Evolutionary conservation across 2,797 vertebrate genomes (phyloP).

Genomic region (Steatocranus sp.): DNA sequence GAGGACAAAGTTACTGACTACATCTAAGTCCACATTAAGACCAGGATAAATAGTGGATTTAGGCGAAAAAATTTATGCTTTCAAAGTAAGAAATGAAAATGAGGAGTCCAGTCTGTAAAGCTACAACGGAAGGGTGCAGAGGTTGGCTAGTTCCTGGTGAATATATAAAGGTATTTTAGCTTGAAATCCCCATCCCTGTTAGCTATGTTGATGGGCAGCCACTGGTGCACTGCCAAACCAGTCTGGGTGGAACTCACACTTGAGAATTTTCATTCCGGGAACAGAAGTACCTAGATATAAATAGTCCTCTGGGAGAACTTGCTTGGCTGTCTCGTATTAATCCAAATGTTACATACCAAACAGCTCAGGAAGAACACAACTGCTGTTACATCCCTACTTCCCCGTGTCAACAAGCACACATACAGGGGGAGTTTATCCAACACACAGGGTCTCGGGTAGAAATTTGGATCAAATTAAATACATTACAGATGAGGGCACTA

Average conservation of each 20-base stretch:
- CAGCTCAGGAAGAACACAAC: neutral
- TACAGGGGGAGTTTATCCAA: neutral
- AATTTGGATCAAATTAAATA: slow-evolving; percentile 12
- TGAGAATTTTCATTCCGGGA: neutral
- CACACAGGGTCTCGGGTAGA: neutral
- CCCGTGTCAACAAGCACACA: neutral
- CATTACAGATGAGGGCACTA: slow-evolving; percentile 1
- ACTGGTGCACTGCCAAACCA: neutral
- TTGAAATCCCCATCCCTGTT: too few relatives aligned
- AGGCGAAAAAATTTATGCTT: neutral
- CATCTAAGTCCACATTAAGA: neutral
- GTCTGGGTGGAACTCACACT: neutral
- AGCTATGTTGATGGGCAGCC: neutral
- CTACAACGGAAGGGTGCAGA: neutral
- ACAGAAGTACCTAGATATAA: neutral
- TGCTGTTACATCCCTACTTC: neutral
- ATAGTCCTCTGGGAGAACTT: neutral
- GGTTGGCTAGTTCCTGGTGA: neutral
- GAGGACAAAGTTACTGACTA: neutral
- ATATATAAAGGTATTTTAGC: too few relatives aligned
- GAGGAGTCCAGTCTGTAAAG: neutral
- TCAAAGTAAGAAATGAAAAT: neutral
- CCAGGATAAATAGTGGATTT: neutral
- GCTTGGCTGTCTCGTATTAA: neutral
- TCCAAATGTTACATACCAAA: neutral